These are phyloP conservation scores for Capromys pilorides DNA, from an alignment of 2,797 vertebrate species.

Conservation along the genomic window DNA sequence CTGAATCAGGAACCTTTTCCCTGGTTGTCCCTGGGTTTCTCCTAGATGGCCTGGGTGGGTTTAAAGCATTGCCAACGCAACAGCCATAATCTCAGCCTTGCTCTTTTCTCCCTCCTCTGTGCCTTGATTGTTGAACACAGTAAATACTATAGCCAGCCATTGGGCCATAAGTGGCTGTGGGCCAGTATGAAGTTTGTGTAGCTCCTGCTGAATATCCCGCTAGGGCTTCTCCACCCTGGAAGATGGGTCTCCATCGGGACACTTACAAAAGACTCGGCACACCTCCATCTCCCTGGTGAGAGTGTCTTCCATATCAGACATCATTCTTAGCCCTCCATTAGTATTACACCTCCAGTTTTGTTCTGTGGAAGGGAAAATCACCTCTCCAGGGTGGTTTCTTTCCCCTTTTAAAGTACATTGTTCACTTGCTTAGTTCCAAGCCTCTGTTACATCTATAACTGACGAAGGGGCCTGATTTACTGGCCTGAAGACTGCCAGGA, in stretches of 20 bases:
- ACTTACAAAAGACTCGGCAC: background rate
- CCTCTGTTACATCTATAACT: background rate
- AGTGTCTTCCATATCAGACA: background rate
- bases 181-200: background rate
- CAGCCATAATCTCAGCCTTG: background rate
- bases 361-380: background rate
- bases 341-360: background rate
- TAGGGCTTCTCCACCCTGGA: background rate
- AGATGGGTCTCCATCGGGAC: background rate
- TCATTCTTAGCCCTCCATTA: background rate
- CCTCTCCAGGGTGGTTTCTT: background rate
- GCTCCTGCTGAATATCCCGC: background rate
- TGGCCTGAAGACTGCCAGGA: background rate
- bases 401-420: background rate
- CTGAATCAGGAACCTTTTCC: background rate
- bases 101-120: background rate
- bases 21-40: background rate
- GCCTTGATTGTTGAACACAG: background rate
- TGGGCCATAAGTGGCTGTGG: background rate
- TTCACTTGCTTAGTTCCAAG: background rate
- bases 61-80: background rate
- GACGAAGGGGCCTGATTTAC: background rate
- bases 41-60: background rate
- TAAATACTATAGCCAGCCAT: background rate
- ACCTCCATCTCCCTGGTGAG: background rate